Evolutionary conservation across 2,113 vertebrate genomes (phyloP).

Genomic region (Panthera tigris): DNA sequence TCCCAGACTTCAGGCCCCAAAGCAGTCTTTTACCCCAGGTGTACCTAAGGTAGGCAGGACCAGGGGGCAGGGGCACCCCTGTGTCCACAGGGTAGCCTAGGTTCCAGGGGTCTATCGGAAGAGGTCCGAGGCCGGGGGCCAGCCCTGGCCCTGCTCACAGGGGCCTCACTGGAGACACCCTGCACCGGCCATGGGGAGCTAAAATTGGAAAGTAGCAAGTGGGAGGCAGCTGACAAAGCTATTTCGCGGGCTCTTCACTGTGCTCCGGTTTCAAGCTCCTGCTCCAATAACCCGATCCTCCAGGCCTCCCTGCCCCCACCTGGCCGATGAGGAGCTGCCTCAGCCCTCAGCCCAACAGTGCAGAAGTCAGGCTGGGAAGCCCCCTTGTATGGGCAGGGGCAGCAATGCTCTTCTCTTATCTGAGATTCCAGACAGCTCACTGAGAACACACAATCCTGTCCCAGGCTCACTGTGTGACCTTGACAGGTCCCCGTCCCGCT

Average conservation of each 20-base stretch:
- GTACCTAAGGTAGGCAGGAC: not conserved
- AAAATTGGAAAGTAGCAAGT: constrained; percentile 78
- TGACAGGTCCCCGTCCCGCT: not conserved
- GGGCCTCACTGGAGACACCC: constrained; percentile 61
- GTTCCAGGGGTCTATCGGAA: not conserved
- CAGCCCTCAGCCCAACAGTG: fast-evolving
- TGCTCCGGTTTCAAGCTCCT: constrained; percentile 75
- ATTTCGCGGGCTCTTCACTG: constrained; percentile 20
- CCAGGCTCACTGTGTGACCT: not conserved
- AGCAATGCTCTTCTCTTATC: not conserved
- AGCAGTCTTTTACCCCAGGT: not conserved
- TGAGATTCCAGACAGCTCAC: not conserved
- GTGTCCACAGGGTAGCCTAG: not conserved
- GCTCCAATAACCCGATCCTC: constrained; percentile 76
- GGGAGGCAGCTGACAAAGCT: constrained; percentile 79
- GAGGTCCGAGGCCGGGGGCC: not conserved
- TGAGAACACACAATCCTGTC: not conserved
- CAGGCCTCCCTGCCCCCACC: constrained; percentile 45
- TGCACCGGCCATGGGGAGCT: constrained; percentile 69
- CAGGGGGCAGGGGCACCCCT: not conserved
- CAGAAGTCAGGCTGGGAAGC: not conserved
- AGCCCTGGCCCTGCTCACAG: not conserved
- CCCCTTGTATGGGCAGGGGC: not conserved
- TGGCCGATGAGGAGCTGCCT: not conserved
- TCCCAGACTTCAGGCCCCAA: not conserved